Conservation (phyloP, 1,140 invertebrate species). For the Drosophila trapezifrons region DNA sequence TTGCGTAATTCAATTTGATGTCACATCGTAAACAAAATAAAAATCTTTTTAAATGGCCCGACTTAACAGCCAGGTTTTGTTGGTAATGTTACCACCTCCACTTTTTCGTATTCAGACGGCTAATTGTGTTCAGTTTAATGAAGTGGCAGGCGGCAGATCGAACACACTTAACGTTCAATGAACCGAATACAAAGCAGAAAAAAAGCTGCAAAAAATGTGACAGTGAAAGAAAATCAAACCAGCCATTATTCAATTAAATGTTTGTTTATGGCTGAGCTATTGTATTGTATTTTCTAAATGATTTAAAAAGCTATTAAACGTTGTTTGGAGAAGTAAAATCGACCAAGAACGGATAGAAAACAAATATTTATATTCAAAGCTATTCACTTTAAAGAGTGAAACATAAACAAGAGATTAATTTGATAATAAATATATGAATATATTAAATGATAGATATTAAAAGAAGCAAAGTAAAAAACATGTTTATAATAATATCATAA, state of each 20-base stretch:
- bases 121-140: constrained; percentile 50
- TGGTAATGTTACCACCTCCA: constrained; percentile 24
- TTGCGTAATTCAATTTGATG: constrained; percentile 23
- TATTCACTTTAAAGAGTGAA: too few species aligned
- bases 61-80: constrained; percentile 18
- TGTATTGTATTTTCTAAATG: constrained; percentile 10
- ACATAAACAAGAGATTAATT: too few species aligned
- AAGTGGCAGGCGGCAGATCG: constrained; percentile 31
- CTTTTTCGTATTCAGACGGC: constrained; percentile 42
- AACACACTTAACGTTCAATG: constrained; percentile 38
- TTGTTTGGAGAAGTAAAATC: background rate
- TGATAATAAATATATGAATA: background rate
- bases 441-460: background rate
- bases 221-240: constrained; percentile 25
- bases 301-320: constrained; percentile 36
- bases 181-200: constrained; percentile 38
- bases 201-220: constrained; percentile 5
- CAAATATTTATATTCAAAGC: too few species aligned
- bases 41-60: constrained; percentile 15
- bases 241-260: constrained; percentile 48
- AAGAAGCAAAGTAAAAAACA: background rate
- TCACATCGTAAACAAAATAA: constrained; percentile 19
- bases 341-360: background rate
- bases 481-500: background rate
- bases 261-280: constrained; percentile 37